These are phyloP conservation scores for Chlamydotis undulata DNA, from an alignment of 2,113 vertebrate genomes.

Conservation along the genomic window DNA sequence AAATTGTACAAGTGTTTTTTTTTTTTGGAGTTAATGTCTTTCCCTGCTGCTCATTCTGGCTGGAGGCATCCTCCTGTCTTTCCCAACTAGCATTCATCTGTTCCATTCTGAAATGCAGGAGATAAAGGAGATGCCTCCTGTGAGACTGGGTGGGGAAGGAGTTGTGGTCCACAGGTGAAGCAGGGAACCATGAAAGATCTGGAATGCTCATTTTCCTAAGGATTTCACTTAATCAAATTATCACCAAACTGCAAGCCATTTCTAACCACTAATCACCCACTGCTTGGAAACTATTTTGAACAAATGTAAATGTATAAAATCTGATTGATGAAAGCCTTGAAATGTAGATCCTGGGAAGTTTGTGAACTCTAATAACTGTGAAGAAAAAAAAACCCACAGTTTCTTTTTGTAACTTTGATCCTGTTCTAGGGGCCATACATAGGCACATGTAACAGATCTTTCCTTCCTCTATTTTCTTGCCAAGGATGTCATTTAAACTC, in stretches of 20 bases:
- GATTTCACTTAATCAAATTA: conserved; percentile 47
- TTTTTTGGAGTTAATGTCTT: conserved; percentile 12
- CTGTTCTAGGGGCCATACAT: background rate
- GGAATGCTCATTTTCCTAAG: conserved; percentile 31
- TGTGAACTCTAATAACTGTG: conserved; percentile 36
- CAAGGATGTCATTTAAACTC: conserved; percentile 11
- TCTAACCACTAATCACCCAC: conserved; percentile 42
- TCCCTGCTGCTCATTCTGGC: conserved; percentile 33
- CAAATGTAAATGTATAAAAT: conserved; percentile 33
- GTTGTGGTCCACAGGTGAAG: background rate
- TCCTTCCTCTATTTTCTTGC: conserved; percentile 26
- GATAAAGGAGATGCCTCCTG: background rate
- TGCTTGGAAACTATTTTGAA: conserved; percentile 46
- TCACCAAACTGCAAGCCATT: conserved; percentile 9
- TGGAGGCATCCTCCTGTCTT: background rate
- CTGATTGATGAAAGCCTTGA: conserved; percentile 26
- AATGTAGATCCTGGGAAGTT: conserved; percentile 47
- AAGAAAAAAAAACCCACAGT: conserved; percentile 43
- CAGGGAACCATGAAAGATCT: background rate
- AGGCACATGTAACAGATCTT: background rate
- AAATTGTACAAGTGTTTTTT: conserved; percentile 3
- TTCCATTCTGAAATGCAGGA: background rate
- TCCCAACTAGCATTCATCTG: background rate
- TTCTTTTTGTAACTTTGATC: conserved; percentile 34
- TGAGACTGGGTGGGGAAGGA: background rate